Percentiles rank a stretch among this genome's conserved stretches.
Evolutionary conservation across 2,113 vertebrate species (phyloP).

Genomic region (Ictalurus furcatus): DNA sequence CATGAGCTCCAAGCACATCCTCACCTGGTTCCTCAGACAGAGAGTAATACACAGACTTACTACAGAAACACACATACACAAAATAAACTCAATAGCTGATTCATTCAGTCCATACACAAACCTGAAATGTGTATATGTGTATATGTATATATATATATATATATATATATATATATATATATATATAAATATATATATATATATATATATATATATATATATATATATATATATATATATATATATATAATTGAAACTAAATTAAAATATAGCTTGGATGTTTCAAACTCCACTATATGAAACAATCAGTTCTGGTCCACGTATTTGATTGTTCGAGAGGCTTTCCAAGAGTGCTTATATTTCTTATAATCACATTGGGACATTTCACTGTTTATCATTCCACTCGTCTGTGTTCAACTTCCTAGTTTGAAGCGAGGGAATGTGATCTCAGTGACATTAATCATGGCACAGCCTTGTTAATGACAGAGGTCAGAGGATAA

Average conservation of each 20-base stretch:
- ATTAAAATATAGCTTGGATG: not conserved
- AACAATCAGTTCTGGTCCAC: not conserved
- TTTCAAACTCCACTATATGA: not conserved
- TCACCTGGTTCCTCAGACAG: conserved; percentile 66
- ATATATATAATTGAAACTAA: not conserved
- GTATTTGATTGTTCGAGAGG: not conserved
- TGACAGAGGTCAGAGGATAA: conserved; percentile 1
- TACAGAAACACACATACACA: conserved; percentile 53
- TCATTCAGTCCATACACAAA: not conserved
- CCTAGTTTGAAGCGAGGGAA: not conserved
- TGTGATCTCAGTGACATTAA: not conserved
- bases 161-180: too few species aligned
- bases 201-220: too few species aligned
- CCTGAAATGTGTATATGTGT: not conserved
- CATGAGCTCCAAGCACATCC: conserved; percentile 8
- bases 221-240: too few species aligned
- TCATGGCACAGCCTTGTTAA: not conserved
- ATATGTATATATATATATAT: too few species aligned
- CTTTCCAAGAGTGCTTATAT: not conserved
- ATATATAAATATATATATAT: too few species aligned
- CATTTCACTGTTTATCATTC: not conserved
- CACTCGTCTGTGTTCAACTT: not conserved
- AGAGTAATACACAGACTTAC: conserved; percentile 76
- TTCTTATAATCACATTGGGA: not conserved
- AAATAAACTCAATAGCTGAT: not conserved